A percentile compares a stretch with the other conserved stretches of the same genome.
phyloP scores from a whole-genome alignment of 2,797 vertebrate genomes.

The Eptatretus atami region DNA sequence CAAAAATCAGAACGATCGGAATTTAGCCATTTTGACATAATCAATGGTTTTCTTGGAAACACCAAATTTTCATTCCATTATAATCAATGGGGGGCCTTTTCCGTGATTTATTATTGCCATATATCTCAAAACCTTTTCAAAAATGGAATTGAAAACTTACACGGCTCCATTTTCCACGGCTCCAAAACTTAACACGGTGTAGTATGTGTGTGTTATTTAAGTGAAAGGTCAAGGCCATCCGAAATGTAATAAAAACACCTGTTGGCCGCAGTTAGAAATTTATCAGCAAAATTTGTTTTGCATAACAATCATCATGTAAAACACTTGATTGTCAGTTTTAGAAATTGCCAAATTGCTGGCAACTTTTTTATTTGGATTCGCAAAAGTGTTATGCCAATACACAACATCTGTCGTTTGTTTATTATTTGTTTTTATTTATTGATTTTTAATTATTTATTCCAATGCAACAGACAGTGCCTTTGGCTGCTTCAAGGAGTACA shows the following conservation, averaged over 20 bases:
- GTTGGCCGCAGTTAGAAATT: not conserved
- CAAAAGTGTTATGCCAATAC: too few relatives aligned
- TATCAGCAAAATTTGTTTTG: not conserved
- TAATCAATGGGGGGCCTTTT: not conserved
- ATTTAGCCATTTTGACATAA: too few relatives aligned
- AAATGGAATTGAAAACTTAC: not conserved
- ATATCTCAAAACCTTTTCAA: not conserved
- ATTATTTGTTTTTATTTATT: not conserved
- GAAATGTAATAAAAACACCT: too few relatives aligned
- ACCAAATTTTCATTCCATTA: too few relatives aligned
- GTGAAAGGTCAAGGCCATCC: too few relatives aligned
- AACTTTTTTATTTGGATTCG: not conserved
- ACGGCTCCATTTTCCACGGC: too few relatives aligned
- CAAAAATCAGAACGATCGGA: too few relatives aligned
- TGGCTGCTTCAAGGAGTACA: constrained; percentile 99
- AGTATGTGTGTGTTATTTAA: not conserved
- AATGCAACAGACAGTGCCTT: constrained; percentile 48
- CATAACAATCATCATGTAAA: too few relatives aligned
- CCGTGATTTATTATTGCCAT: constrained; percentile 11
- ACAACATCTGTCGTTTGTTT: not conserved
- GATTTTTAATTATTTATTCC: not conserved
- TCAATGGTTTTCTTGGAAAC: too few relatives aligned
- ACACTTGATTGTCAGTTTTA: too few relatives aligned
- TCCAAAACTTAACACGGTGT: too few relatives aligned
- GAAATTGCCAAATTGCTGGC: not conserved